Conservation (phyloP, 2,888 invertebrate species). For the Lasioglossum calceatum region DNA sequence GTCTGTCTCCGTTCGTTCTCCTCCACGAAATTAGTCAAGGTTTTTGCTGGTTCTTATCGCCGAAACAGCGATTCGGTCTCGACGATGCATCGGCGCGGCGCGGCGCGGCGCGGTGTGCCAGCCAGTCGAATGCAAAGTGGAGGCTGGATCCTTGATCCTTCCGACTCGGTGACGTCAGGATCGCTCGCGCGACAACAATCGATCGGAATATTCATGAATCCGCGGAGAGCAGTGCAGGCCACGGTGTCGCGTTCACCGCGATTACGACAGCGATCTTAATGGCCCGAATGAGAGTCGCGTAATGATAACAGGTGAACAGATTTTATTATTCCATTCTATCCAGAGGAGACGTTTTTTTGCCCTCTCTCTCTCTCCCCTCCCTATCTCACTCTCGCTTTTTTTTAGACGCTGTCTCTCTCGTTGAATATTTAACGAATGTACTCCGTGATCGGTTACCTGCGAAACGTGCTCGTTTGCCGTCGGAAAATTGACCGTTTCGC, state of each 20-base stretch:
- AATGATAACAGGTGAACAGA: constrained; percentile 50
- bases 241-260: constrained; percentile 55
- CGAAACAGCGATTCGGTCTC: constrained; percentile 13
- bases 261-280: constrained; percentile 60
- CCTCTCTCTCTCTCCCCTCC: background rate
- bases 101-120: background rate
- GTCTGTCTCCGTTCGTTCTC: background rate
- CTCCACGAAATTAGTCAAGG: background rate
- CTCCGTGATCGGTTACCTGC: background rate
- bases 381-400: background rate
- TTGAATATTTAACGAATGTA: constrained; percentile 4
- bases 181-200: constrained; percentile 63
- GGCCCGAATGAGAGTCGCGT: constrained; percentile 55
- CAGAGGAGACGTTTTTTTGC: background rate
- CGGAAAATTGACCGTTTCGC: background rate
- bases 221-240: constrained; percentile 65
- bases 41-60: background rate
- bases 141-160: constrained; percentile 72
- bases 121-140: constrained; percentile 47
- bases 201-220: constrained; percentile 70
- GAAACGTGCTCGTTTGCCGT: background rate
- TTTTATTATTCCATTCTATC: background rate
- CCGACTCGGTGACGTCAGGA: constrained; percentile 72
- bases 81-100: constrained; percentile 27
- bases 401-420: background rate